These are phyloP conservation scores for Anhinga anhinga DNA, from an alignment of 2,113 vertebrate genomes.

Conservation along the genomic window DNA sequence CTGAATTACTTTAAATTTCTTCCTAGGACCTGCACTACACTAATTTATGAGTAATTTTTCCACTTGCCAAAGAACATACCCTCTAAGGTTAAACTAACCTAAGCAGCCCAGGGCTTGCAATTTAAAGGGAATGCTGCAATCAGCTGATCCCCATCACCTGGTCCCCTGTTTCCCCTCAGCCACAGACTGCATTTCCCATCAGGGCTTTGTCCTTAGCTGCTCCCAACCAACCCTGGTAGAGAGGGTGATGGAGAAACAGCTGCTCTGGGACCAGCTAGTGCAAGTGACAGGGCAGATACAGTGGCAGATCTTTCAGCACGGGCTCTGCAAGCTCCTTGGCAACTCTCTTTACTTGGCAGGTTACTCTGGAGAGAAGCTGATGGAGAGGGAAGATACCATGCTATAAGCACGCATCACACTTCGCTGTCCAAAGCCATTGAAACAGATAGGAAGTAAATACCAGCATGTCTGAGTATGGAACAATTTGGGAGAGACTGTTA, in stretches of 20 bases:
- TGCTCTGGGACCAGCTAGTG: neutral
- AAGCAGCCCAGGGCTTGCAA: neutral
- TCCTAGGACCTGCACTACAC: neutral
- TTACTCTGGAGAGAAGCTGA: neutral
- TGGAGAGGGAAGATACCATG: neutral
- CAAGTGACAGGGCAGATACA: neutral
- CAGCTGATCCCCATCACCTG: neutral
- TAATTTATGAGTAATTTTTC: neutral
- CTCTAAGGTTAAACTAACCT: rapidly evolving
- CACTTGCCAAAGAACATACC: rapidly evolving
- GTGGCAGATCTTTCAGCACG: neutral
- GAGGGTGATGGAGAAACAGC: neutral
- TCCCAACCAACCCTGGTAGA: neutral
- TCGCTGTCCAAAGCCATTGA: neutral
- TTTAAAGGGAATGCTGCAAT: neutral
- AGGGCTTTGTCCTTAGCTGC: neutral
- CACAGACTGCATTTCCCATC: neutral
- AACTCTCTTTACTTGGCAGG: neutral
- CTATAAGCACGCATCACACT: neutral
- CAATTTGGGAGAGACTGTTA: neutral
- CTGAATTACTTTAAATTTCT: neutral
- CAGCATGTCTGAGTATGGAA: neutral
- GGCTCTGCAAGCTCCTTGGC: neutral
- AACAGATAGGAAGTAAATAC: neutral
- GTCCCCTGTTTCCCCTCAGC: neutral